Evolutionary conservation across 2,888 invertebrate species (phyloP).

Genomic region (Pollenia amentaria): DNA sequence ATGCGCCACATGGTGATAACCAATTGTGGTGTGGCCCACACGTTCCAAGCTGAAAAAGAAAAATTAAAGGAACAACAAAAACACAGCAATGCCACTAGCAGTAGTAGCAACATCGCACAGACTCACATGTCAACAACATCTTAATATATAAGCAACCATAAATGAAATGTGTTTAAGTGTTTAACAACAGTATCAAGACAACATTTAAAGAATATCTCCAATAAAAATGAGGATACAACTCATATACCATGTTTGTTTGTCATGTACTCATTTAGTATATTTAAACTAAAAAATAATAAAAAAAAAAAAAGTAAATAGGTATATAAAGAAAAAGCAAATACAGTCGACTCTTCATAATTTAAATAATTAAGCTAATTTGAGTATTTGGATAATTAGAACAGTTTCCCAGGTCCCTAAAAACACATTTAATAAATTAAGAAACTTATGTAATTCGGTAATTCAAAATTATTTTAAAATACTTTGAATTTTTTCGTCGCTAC

Average conservation of each 20-base stretch:
- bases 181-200: constrained; percentile 50
- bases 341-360: no score
- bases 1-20: constrained; percentile 69
- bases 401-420: no score
- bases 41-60: constrained; percentile 62
- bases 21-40: constrained; percentile 70
- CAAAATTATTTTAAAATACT: no score
- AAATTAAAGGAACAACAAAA: constrained; percentile 43
- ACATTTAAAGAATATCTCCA: constrained; percentile 51
- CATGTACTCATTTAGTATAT: not conserved
- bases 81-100: constrained; percentile 47
- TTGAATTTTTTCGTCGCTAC: no score
- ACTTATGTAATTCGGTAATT: no score
- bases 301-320: not conserved
- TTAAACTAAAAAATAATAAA: not conserved
- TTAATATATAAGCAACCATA: constrained; percentile 58
- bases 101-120: constrained; percentile 33
- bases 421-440: no score
- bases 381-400: no score
- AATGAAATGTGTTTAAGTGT: constrained; percentile 68
- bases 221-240: constrained; percentile 39
- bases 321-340: not conserved
- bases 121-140: constrained; percentile 70
- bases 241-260: not conserved
- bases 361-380: no score